Base-by-base conservation (phyloP, 2,797 vertebrate genomes). In the Malurus splendens region DNA sequence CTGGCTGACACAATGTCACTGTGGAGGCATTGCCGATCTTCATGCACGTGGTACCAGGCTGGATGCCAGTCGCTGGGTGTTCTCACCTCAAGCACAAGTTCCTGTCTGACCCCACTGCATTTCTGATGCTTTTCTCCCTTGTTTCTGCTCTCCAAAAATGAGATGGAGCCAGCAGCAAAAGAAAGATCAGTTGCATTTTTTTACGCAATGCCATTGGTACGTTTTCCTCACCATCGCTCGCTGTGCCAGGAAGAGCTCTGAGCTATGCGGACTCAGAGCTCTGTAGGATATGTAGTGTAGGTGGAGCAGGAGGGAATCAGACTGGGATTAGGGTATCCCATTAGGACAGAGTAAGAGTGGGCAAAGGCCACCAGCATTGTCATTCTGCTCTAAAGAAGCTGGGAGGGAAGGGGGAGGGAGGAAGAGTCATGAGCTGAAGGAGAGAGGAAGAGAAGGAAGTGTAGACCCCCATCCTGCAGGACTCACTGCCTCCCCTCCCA, bases 11-110 rank as follows among this genome's bases (percentile, higher is more conserved):
- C 1, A 1, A 2, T 48, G 77, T 18, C 10, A 3, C 42, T 0
- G 1, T 2, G 5, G 42, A 62, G 78, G 62, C 66, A 22, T 8
- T 28, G 50, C 27, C 1, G 2, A 18, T 39, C 33, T 41, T 44
- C 45, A 14, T 2, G 3, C 4, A 8, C 0, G 0, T 0, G 0
- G 30, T 30, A 12, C 74, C 57, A 32, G 51, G 24, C 50, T 4
- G 2, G 36, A 10, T 28, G 36, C 52, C 3, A 5, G 22, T 33
- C 0, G 0, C 36, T 66, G 54, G 44, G 5, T 39, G 19, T 42
- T 64, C 39, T 75, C 39, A 41, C 19, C 20, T 78, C 66, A 81
- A 7, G 1, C 0, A 5, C 2, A 6, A 23, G 30, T 28, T 75
- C 17, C 30, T 38, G 7, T 67, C 67, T 64, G 60, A 9, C 30